Percentiles rank a stretch among this genome's conserved stretches.
phyloP scores from a whole-genome alignment of 1,140 invertebrate species.

The Theocolax elegans region DNA sequence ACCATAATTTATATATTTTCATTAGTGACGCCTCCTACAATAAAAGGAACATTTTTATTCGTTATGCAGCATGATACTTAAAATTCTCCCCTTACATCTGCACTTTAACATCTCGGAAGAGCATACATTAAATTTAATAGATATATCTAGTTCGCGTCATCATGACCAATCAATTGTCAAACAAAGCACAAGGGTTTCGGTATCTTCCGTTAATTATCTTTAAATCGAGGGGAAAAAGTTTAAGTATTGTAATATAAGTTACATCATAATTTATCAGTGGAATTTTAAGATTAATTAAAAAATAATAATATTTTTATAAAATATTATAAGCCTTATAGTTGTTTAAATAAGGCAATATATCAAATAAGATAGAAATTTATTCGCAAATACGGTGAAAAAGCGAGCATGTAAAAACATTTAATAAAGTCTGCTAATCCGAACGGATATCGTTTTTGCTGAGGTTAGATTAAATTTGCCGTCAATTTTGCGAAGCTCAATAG shows the following conservation, averaged over 20 bases:
- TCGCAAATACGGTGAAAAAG: too few species aligned
- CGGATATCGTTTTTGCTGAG: too few species aligned
- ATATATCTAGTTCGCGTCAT: constrained; percentile 18
- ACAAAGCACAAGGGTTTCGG: too few species aligned
- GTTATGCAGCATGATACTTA: constrained; percentile 24
- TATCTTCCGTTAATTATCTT: neutral
- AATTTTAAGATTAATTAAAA: too few species aligned
- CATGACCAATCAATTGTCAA: constrained; percentile 19
- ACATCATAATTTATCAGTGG: too few species aligned
- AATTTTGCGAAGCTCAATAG: neutral
- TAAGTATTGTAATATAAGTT: too few species aligned
- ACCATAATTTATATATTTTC: too few species aligned
- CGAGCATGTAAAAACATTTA: too few species aligned
- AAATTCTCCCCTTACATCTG: neutral
- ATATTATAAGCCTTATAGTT: neutral
- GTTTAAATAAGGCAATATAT: neutral
- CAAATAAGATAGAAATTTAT: neutral
- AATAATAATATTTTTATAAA: constrained; percentile 14
- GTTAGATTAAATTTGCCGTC: constrained; percentile 1
- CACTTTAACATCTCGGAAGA: neutral
- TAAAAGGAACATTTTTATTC: constrained; percentile 3
- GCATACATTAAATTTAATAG: neutral
- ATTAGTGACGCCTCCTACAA: neutral
- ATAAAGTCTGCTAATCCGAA: too few species aligned
- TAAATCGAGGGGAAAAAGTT: neutral